Percentiles rank a stretch among this genome's conserved stretches.
These are phyloP conservation scores for Odobenus rosmarus DNA, from an alignment of 2,113 vertebrate genomes.

Conservation along the genomic window DNA sequence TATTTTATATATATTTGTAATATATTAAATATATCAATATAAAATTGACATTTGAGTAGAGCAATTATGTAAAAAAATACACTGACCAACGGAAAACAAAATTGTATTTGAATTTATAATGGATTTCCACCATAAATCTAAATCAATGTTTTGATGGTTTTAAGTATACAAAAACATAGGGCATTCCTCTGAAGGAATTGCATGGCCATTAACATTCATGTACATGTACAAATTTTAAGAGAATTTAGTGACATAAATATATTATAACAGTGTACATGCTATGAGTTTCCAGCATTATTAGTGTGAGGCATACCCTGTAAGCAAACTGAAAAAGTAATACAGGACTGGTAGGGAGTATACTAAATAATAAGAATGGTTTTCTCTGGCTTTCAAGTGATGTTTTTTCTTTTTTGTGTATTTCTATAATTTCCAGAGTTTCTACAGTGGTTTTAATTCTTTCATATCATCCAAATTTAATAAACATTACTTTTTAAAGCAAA, in stretches of 20 bases:
- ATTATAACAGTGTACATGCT: background rate
- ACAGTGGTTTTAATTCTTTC: background rate
- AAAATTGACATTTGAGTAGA: background rate
- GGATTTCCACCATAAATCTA: background rate
- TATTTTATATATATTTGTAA: background rate
- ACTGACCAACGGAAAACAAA: background rate
- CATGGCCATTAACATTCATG: background rate
- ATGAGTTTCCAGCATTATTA: background rate
- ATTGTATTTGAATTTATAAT: background rate
- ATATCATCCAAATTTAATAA: background rate
- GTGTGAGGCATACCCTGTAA: background rate
- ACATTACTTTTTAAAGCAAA: background rate
- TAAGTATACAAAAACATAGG: background rate
- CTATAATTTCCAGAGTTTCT: background rate
- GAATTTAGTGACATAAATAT: background rate
- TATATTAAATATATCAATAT: background rate
- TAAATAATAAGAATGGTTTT: background rate
- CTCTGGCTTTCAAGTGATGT: background rate
- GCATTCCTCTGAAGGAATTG: background rate
- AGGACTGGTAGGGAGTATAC: background rate
- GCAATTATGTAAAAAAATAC: background rate
- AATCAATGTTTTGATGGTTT: background rate
- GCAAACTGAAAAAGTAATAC: background rate
- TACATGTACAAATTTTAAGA: background rate
- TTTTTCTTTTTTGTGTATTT: background rate